Base-by-base conservation (phyloP, 1,140 invertebrate genomes). In the Bombus huntii region DNA sequence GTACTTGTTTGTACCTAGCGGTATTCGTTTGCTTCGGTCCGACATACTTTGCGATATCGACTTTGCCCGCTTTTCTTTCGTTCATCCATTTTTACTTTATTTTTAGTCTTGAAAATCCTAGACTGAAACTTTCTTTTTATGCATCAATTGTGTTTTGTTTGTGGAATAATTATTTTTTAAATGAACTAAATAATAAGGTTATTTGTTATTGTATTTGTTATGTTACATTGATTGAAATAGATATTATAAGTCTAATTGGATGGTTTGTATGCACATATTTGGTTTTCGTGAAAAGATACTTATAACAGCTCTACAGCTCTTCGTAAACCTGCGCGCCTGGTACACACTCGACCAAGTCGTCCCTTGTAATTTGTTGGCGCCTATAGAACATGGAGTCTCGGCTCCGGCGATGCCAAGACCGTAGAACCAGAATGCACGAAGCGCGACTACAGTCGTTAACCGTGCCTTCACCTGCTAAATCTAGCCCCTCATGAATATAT, bases 1-100 rank as follows among this genome's bases (percentile, higher is more conserved):
- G 31, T 79, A 79, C 66, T 84, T 78, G 76, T 72, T 84, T 71
- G 76, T 82, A 74, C 42, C 80, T 73, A 81, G 80, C 80, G 80
- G 71, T 83, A 83, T 83, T 70, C 74, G 62, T 71, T 77, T 77
- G n/a, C 74, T 44, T 70, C 81, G 73, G n/a, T 44, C 42, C 81
- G 71, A 83, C 62, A 70, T 77, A 68, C 81, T 65, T 74, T 25
- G 31, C 65, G 74, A 78, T 44, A 84, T 84, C 53, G 75, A 70
- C 82, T 59, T n/a, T 25, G 53, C 22, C 73, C 10, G 70, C 10
- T 71, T 77, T 78, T 47, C 73, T 78, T 84, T 77, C 80, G n/a
- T 34, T 37, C n/a, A 22, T 31, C 18, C 39, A 15, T n/a, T 44
- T 22, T 31, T 18, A 53, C 47, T 53, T 22, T 53, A 53, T 53